Conservation (phyloP, 2,888 invertebrate species). For the Melinopterus prodromus region DNA sequence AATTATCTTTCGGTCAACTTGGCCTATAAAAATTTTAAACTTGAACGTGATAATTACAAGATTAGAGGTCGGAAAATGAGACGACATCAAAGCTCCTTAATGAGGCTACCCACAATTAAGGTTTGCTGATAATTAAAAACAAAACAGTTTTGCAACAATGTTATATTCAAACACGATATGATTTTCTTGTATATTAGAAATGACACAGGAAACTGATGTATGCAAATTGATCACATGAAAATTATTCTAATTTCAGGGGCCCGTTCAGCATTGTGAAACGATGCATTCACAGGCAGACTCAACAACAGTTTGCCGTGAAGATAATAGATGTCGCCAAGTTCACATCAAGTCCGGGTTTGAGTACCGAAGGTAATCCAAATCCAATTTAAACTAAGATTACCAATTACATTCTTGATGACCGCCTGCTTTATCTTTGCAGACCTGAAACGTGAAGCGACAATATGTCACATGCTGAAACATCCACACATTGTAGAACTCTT, state of each 20-base stretch:
- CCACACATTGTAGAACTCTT: slow-evolving; percentile 97
- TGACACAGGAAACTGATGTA: not conserved
- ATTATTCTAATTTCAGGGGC: slow-evolving; percentile 71
- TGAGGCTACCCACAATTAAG: too few relatives aligned
- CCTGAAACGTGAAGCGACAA: slow-evolving; percentile 96
- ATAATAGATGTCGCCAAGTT: slow-evolving; percentile 98
- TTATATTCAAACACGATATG: too few relatives aligned
- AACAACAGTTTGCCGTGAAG: slow-evolving; percentile 97
- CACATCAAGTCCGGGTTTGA: slow-evolving; percentile 94
- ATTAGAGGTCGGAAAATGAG: not conserved
- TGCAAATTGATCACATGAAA: not conserved
- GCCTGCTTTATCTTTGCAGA: slow-evolving; percentile 70
- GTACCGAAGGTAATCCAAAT: slow-evolving; percentile 83
- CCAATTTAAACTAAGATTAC: not conserved
- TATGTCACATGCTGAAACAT: slow-evolving; percentile 99
- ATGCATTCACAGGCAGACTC: slow-evolving; percentile 94
- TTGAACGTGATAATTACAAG: not conserved
- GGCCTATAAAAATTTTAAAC: not conserved
- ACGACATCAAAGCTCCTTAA: too few relatives aligned
- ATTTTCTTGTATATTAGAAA: not conserved
- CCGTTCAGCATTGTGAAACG: slow-evolving; percentile 96
- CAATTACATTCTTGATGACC: slow-evolving; percentile 15
- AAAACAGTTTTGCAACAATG: too few relatives aligned
- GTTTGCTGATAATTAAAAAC: too few relatives aligned
- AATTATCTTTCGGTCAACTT: not conserved